Evolutionary conservation across 2,888 invertebrate species (phyloP), one percentile per base, ranked within the genome.

Genomic region (Rapana venosa): DNA sequence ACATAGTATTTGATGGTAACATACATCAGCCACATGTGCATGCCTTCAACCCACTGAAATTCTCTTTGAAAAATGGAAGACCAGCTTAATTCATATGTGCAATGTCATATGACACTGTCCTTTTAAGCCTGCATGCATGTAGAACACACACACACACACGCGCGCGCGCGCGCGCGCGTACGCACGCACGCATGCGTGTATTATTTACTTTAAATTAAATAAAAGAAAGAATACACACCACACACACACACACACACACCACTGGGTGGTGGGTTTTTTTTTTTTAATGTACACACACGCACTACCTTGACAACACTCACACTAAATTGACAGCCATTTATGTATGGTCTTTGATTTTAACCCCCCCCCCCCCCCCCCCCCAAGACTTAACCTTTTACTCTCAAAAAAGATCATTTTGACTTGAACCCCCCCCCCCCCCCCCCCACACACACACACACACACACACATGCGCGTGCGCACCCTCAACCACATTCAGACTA

Each of bases 181-280:
- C 66, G 13, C 66, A 66, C 66, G 13, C 66, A 66, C 66, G 13
- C 66, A 61, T 17, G 61, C 61, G 17, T 17, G 61, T 17, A 17
- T 17, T 11, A 11, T n/a, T n/a, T n/a, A n/a, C n/a, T n/a, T n/a
- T n/a, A n/a, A n/a, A n/a, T n/a, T n/a, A n/a, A n/a, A n/a, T n/a
- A n/a, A n/a, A n/a, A n/a, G n/a, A n/a, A 61, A 11, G 17, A 11
- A 61, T 17, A 61, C 61, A 61, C 61, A 61, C 61, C 66, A 66
- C 66, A 66, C 66, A 66, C 66, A 66, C 66, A 66, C 66, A 66
- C 66, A 66, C 66, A 66, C 66, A 66, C 66, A 66, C 66, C 61
- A 61, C 11, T 11, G 61, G 61, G 17, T 61, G 61, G 61, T 61
- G 17, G 17, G 17, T 61, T 15, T 61, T 11, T 61, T 61, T 61